Evolutionary conservation across 2,797 vertebrate species (phyloP).

Genomic region (Emydoidea blandingii): DNA sequence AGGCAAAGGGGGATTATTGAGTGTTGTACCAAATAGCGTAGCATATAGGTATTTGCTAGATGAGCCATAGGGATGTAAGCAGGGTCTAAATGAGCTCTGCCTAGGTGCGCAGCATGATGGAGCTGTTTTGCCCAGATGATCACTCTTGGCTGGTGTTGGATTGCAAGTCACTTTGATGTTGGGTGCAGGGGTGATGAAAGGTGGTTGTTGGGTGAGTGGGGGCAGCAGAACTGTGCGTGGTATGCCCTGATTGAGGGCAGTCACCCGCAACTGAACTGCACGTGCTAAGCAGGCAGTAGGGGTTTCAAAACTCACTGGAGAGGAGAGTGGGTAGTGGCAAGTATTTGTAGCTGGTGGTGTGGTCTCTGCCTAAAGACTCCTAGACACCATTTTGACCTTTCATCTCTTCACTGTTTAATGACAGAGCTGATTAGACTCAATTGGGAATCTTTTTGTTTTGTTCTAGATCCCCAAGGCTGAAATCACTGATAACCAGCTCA

Average conservation of each 20-base stretch:
- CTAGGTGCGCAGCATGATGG: too few relatives aligned
- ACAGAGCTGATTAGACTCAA: neutral
- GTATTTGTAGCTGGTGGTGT: neutral
- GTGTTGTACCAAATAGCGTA: neutral
- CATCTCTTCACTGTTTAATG: neutral
- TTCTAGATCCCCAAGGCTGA: neutral
- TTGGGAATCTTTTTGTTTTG: neutral
- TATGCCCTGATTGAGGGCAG: neutral
- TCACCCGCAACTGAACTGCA: neutral
- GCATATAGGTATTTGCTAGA: neutral
- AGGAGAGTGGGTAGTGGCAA: neutral
- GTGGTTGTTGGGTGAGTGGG: neutral
- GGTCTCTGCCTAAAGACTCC: neutral
- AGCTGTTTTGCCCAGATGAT: neutral
- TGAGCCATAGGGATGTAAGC: neutral
- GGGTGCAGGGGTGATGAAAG: neutral
- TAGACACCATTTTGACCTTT: too few relatives aligned
- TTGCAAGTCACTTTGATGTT: neutral
- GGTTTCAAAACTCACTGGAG: neutral
- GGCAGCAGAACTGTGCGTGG: neutral
- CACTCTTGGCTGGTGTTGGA: neutral
- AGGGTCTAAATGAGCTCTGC: neutral
- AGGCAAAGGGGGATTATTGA: neutral
- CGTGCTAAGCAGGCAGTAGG: neutral
- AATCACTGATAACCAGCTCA: neutral